Percentiles rank a stretch among this genome's conserved stretches.
phyloP scores from a whole-genome alignment of 2,113 vertebrate species.

The Cisticola juncidis region DNA sequence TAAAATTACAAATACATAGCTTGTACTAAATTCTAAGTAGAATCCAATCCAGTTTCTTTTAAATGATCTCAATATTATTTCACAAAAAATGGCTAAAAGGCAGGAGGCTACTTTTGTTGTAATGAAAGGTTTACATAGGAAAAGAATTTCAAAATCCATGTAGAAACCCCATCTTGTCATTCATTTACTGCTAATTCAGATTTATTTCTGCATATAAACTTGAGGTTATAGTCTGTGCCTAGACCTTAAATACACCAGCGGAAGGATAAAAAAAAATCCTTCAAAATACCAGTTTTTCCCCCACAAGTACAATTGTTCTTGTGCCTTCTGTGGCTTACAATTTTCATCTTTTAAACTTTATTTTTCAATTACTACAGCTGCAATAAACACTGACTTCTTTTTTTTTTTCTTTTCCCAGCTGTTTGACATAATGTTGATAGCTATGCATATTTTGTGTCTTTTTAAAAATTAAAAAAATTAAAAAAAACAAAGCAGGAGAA shows the following conservation, averaged over 20 bases:
- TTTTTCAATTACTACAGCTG: constrained; percentile 78
- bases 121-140: constrained; percentile 62
- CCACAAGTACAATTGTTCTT: constrained; percentile 82
- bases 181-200: constrained; percentile 68
- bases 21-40: constrained; percentile 20
- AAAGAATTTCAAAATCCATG: constrained; percentile 53
- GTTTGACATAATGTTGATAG: constrained; percentile 82
- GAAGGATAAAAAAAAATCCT: constrained; percentile 78
- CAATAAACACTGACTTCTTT: constrained; percentile 81
- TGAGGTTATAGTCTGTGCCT: constrained; percentile 84
- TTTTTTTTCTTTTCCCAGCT: constrained; percentile 47
- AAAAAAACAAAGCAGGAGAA: constrained; percentile 79
- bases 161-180: constrained; percentile 58
- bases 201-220: constrained; percentile 81
- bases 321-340: constrained; percentile 85
- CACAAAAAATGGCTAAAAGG: constrained; percentile 46
- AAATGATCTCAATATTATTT: constrained; percentile 28
- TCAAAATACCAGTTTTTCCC: constrained; percentile 80
- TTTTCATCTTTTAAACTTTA: constrained; percentile 79
- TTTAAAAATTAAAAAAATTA: constrained; percentile 74
- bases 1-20: constrained; percentile 45
- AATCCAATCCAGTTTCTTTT: constrained; percentile 5
- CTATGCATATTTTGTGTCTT: constrained; percentile 89
- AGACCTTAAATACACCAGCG: constrained; percentile 89
- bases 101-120: constrained; percentile 58